phyloP scores from a whole-genome alignment of 2,888 invertebrate species.

The Gisinianus flammeolus region DNA sequence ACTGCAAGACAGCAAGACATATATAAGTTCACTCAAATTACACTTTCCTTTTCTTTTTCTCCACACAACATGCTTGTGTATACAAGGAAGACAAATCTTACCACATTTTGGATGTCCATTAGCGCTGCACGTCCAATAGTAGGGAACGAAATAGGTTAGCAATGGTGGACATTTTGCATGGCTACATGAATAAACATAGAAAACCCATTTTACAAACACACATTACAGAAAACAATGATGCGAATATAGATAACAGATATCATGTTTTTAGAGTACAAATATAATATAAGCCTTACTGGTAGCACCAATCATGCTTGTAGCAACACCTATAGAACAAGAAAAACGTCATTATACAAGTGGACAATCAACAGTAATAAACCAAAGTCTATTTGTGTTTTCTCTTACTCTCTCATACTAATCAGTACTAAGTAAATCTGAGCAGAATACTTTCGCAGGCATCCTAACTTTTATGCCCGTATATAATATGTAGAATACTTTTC shows the following conservation, averaged over 20 bases:
- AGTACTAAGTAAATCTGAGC: too few relatives aligned
- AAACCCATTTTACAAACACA: too few relatives aligned
- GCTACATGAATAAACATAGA: too few relatives aligned
- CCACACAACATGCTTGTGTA: background rate
- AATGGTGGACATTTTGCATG: conserved; percentile 78
- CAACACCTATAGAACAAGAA: conserved; percentile 80
- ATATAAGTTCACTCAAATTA: background rate
- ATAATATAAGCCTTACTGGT: too few relatives aligned
- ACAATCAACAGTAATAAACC: background rate
- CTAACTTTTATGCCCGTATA: background rate
- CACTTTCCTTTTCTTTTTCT: background rate
- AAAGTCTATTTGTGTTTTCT: too few relatives aligned
- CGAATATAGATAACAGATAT: too few relatives aligned
- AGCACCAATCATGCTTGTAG: conserved; percentile 84
- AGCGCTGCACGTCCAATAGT: conserved; percentile 86
- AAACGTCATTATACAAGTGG: background rate
- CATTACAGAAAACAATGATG: too few relatives aligned
- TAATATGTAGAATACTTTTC: background rate
- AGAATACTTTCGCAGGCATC: background rate
- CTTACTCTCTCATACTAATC: background rate
- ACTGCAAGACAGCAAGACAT: conserved; percentile 61
- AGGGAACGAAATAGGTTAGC: conserved; percentile 84
- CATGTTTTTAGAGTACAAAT: too few relatives aligned
- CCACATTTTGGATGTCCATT: conserved; percentile 79
- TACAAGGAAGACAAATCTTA: conserved; percentile 59